These are phyloP conservation scores for Drosophila kanapiae DNA, from an alignment of 1,140 invertebrate species.

Conservation along the genomic window DNA sequence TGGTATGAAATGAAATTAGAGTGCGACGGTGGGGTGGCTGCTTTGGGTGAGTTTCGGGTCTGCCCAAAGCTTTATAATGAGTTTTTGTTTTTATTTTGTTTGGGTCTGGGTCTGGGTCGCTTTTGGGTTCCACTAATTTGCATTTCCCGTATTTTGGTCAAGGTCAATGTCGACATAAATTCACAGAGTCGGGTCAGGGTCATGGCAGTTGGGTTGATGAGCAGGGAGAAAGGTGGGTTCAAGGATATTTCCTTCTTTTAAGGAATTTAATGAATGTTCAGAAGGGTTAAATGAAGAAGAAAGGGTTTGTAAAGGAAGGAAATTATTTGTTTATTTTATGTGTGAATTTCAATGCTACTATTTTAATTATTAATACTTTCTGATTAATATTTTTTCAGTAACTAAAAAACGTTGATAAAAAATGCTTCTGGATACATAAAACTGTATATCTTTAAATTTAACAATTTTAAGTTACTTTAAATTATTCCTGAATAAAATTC, in stretches of 20 bases:
- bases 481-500: background rate
- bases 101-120: conserved; percentile 26
- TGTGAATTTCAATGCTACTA: too few species aligned
- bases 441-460: background rate
- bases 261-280: conserved; percentile 19
- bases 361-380: too few species aligned
- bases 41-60: conserved; percentile 16
- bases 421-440: background rate
- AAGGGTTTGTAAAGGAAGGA: too few species aligned
- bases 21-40: too few species aligned
- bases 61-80: conserved; percentile 65
- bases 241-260: conserved; percentile 6
- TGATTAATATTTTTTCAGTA: background rate
- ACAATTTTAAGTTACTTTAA: background rate
- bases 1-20: conserved; percentile 79
- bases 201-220: conserved; percentile 6
- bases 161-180: conserved; percentile 72
- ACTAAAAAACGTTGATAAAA: background rate
- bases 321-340: too few species aligned
- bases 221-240: background rate
- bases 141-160: conserved; percentile 70
- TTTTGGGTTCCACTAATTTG: conserved; percentile 66
- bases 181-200: conserved; percentile 55
- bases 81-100: conserved; percentile 74
- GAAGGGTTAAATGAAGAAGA: too few species aligned